Conservation (phyloP, 2,113 vertebrate species). For the Sceloporus tristichus region DNA sequence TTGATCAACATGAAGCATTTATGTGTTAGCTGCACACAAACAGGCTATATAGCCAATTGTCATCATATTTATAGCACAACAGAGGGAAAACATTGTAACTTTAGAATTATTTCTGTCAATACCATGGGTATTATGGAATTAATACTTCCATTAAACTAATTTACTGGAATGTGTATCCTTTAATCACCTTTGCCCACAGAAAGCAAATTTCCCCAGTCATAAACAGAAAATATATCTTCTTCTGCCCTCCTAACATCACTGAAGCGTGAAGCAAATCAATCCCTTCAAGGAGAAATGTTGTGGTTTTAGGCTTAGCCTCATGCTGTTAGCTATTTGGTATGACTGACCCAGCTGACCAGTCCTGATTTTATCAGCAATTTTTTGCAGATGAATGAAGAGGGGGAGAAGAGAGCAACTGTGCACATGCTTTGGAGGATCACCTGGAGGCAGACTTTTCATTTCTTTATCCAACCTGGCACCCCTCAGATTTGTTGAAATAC, state of each 20-base stretch:
- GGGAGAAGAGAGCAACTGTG: neutral
- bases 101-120: conserved; percentile 9
- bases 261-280: neutral
- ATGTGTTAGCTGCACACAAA: accelerated
- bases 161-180: neutral
- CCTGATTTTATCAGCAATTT: neutral
- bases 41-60: neutral
- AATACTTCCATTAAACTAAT: neutral
- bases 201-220: neutral
- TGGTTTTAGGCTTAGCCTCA: neutral
- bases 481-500: neutral
- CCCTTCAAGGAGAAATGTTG: neutral
- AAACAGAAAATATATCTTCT: neutral
- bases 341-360: neutral
- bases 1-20: conserved; percentile 21
- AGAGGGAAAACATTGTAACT: conserved; percentile 5
- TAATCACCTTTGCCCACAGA: neutral
- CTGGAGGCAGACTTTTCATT: neutral
- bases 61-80: conserved; percentile 37
- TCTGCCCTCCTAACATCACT: neutral
- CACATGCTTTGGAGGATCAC: neutral
- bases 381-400: neutral
- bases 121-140: conserved; percentile 3
- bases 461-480: neutral
- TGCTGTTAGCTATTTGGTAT: neutral